phyloP scores from a whole-genome alignment of 2,113 vertebrate genomes.

The Thermophis baileyi region DNA sequence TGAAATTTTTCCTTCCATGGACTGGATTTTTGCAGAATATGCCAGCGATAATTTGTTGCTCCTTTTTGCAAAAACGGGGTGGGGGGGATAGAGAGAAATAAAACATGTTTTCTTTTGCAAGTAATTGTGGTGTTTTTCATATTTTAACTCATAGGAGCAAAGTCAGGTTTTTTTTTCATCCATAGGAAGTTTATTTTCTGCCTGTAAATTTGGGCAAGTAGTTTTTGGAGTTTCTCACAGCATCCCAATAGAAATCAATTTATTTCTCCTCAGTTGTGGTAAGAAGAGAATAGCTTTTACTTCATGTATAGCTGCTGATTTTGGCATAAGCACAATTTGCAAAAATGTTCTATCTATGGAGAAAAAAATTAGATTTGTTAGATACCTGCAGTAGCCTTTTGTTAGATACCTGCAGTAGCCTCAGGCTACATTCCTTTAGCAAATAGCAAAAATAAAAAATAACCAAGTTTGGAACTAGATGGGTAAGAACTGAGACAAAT shows the following conservation, averaged over 20 bases:
- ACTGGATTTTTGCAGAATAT: neutral
- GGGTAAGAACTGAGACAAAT: neutral
- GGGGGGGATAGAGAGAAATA: too few relatives aligned
- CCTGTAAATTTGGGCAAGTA: neutral
- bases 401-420: neutral
- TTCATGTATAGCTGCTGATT: neutral
- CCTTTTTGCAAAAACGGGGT: neutral
- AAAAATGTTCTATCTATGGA: neutral
- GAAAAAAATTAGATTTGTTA: neutral
- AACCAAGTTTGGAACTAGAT: neutral
- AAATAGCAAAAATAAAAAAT: neutral
- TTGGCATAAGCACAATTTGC: neutral
- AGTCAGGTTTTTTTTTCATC: neutral
- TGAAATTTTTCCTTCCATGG: neutral
- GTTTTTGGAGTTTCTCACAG: neutral
- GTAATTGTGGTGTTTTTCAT: neutral
- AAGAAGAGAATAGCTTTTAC: neutral
- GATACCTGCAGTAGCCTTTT: neutral
- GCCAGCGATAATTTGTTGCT: neutral
- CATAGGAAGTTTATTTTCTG: neutral
- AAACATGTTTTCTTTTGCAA: neutral
- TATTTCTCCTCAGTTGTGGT: neutral
- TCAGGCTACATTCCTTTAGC: neutral
- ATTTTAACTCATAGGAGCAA: neutral
- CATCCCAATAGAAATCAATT: neutral